Evolutionary conservation across 2,888 invertebrate genomes (phyloP), one percentile per base, ranked within the genome.

Genomic region (Synanthedon formicaeformis): DNA sequence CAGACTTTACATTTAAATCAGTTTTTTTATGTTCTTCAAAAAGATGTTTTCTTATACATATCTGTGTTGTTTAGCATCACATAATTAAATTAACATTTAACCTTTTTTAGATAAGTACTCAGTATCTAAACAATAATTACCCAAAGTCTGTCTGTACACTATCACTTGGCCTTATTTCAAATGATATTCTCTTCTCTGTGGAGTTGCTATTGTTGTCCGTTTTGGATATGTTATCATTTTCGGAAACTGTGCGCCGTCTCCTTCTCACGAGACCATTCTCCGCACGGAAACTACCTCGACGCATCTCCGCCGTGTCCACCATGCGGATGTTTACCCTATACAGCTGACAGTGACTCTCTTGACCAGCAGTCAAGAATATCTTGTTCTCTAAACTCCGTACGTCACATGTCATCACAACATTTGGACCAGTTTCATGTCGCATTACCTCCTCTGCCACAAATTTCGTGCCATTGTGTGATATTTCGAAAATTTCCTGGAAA

Each of bases 331-430:
- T 88, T 3, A 95, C 93, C 70, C 90, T 91, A 71, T 96, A 96
- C 64, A 96, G 85, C 73, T 96, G 95, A 71, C 95, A 96, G 68
- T 96, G 94, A 59, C 94, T 95, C 81, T 97, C 97, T 80, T 96
- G 95, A 0, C 98, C 98, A 8, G 96, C 96, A 1, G 95, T 94
- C 52, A 97, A 81, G 78, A 93, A 93, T 12, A 92, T 93, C 66
- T 91, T 91, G 64, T 94, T 93, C 49, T 92, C 92, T 60, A 91
- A 89, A 61, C 90, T 92, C 56, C 90, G 90, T 4, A 94, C 91
- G 0, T 94, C 91, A 73, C 95, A 94, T 70, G 96, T 97, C 97
- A 97, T 97, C 0, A 97, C 95, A 51, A 96, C 96, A 69, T 92
- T 94, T 0, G 92, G 91, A 2, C 96, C 96, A 1, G 97, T 96